Base-by-base conservation (phyloP, 2,888 invertebrate genomes). In the Tetragonisca angustula region DNA sequence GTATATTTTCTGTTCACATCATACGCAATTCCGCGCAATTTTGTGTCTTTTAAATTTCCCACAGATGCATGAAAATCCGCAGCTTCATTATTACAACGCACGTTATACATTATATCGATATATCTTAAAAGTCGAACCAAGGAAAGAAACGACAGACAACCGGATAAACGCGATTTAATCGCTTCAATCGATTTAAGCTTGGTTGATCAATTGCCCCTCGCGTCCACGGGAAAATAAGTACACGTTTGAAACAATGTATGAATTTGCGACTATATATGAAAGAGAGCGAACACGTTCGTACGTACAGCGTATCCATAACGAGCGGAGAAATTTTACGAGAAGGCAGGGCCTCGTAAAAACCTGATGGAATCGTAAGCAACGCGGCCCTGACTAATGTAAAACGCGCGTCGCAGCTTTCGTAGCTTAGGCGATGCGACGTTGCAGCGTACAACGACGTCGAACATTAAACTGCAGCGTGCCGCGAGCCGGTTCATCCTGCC, bases 401-500 rank as follows among this genome's bases (percentile, higher is more conserved):
- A 73, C 71, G 50, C 83, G 24, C 82, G 76, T 76, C 76, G 67
- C n/a, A 62, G 62, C 65, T 76, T 82, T 70, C 52, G 64, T 19
- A 72, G 56, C 72, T 76, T 62, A 76, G 82, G 82, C 76, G 61
- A 73, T 54, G 73, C 73, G 73, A 36, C 73, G 67, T n/a, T 54
- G 65, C 54, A 49, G 61, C 43, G 27, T 43, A 43, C 43, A 62
- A 32, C 75, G 24, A 65, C 74, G 52, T 84, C 78, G 84, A 83
- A 84, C 84, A 74, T 84, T 84, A 84, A 83, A 84, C 84, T 78
- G 74, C 67, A 75, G 32, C 27, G 68, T 76, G 76, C 56, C 43
- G 67, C 50, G 65, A 77, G 71, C 43, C 78, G 65, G 81, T 81
- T 79, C 80, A 79, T 85, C 82, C 74, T 73, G 80, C 32, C 79